These are phyloP conservation scores for Lethenteron reissneri DNA, from an alignment of 2,113 vertebrate genomes.

Conservation along the genomic window DNA sequence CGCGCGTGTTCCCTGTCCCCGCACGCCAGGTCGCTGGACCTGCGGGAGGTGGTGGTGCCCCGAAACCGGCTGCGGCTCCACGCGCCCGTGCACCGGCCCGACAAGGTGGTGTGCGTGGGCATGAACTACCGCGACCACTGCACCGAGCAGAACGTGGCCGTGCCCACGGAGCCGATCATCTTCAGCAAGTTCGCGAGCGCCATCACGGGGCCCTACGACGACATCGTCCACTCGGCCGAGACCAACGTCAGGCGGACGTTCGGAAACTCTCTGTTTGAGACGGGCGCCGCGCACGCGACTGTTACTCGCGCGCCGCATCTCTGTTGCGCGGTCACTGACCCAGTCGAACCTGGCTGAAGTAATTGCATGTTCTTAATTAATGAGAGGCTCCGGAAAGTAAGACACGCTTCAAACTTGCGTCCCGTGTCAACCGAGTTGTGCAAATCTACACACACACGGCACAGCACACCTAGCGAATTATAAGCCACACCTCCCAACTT, in stretches of 20 bases:
- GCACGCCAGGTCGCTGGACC: constrained; percentile 29
- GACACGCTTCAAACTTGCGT: too few relatives aligned
- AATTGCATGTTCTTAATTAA: too few relatives aligned
- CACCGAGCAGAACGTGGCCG: constrained; percentile 39
- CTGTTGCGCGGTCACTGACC: neutral
- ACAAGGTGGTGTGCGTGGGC: constrained; percentile 75
- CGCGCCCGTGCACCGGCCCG: constrained; percentile 41
- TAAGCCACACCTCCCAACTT: too few relatives aligned
- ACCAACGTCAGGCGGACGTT: constrained; percentile 28
- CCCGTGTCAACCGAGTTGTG: too few relatives aligned
- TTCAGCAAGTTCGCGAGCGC: constrained; percentile 80
- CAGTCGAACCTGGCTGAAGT: neutral
- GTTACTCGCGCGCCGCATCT: too few relatives aligned
- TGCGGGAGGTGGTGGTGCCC: constrained; percentile 23
- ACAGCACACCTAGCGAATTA: too few relatives aligned
- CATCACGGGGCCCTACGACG: constrained; percentile 50
- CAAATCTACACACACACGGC: too few relatives aligned
- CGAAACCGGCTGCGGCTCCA: constrained; percentile 25
- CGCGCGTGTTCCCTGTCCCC: neutral
- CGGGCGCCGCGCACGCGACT: too few relatives aligned
- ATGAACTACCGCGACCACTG: constrained; percentile 85
- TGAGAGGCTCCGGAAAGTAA: too few relatives aligned
- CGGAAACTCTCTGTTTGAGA: too few relatives aligned
- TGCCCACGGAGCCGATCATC: constrained; percentile 62
- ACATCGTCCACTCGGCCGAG: constrained; percentile 36